Evolutionary conservation across 2,888 invertebrate genomes (phyloP).

Genomic region (Zonitis immaculata): DNA sequence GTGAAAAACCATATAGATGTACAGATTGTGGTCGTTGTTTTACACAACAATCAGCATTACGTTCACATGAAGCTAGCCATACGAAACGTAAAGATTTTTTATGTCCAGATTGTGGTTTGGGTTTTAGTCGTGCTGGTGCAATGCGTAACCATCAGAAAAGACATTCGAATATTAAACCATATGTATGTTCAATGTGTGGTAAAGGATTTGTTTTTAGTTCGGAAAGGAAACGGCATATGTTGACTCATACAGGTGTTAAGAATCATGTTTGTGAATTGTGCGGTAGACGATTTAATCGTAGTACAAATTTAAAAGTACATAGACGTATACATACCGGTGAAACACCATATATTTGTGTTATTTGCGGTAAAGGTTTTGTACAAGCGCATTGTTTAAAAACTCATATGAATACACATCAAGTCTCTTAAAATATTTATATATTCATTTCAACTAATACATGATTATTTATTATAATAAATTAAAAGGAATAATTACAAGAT

Average conservation of each 20-base stretch:
- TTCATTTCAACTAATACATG: neutral
- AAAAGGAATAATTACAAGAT: neutral
- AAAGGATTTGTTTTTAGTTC: slow-evolving; percentile 27
- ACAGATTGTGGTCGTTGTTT: slow-evolving; percentile 27
- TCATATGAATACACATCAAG: slow-evolving; percentile 50
- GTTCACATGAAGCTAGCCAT: slow-evolving; percentile 30
- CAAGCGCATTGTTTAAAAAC: slow-evolving; percentile 52
- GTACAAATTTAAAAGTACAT: slow-evolving; percentile 53
- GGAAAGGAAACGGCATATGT: slow-evolving; percentile 31
- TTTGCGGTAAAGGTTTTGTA: slow-evolving; percentile 54
- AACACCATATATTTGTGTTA: slow-evolving; percentile 51
- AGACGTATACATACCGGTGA: slow-evolving; percentile 54
- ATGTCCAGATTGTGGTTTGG: slow-evolving; percentile 29
- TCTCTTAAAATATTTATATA: neutral
- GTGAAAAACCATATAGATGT: slow-evolving; percentile 30
- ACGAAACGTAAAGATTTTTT: slow-evolving; percentile 22
- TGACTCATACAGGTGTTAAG: slow-evolving; percentile 29
- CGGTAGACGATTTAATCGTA: slow-evolving; percentile 53
- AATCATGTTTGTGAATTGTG: slow-evolving; percentile 47
- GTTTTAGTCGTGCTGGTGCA: slow-evolving; percentile 25
- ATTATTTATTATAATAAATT: too few species aligned
- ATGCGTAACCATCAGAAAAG: slow-evolving; percentile 27
- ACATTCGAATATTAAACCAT: slow-evolving; percentile 23
- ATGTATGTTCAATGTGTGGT: slow-evolving; percentile 27
- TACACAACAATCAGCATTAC: slow-evolving; percentile 27